A percentile compares a stretch with the other conserved stretches of the same genome.
These are phyloP conservation scores for Fragum fragum DNA, from an alignment of 2,888 invertebrate genomes.

Conservation along the genomic window DNA sequence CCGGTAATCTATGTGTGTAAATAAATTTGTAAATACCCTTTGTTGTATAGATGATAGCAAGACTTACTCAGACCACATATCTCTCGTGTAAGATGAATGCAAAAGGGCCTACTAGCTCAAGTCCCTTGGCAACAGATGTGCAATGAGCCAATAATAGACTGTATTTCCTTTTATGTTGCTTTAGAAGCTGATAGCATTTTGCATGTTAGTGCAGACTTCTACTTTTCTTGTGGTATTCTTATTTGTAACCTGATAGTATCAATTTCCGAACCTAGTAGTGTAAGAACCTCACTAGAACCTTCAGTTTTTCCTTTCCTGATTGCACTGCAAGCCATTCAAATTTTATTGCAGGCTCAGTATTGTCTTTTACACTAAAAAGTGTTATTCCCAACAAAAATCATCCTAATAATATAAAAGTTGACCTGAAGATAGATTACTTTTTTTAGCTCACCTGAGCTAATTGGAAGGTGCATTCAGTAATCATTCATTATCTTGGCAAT, in stretches of 20 bases:
- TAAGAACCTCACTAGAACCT: conserved; percentile 20
- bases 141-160: conserved; percentile 39
- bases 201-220: background rate
- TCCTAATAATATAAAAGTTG: too few species aligned
- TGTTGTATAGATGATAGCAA: too few species aligned
- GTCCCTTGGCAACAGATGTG: conserved; percentile 40
- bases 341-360: too few species aligned
- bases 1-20: too few species aligned
- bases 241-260: conserved; percentile 23
- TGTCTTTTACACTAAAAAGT: background rate
- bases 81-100: conserved; percentile 1
- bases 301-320: conserved; percentile 23
- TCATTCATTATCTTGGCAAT: too few species aligned
- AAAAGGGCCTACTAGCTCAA: conserved; percentile 39
- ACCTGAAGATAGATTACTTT: conserved; percentile 8
- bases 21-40: too few species aligned
- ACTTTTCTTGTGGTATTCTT: conserved; percentile 33
- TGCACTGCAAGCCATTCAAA: conserved; percentile 5
- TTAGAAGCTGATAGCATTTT: conserved; percentile 2
- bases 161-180: conserved; percentile 36
- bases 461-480: too few species aligned
- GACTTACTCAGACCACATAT: background rate
- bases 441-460: too few species aligned
- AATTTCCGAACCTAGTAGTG: conserved; percentile 27
- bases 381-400: background rate